phyloP scores from a whole-genome alignment of 92 coral and sea anemone genomes.

The Heteractis magnifica region DNA sequence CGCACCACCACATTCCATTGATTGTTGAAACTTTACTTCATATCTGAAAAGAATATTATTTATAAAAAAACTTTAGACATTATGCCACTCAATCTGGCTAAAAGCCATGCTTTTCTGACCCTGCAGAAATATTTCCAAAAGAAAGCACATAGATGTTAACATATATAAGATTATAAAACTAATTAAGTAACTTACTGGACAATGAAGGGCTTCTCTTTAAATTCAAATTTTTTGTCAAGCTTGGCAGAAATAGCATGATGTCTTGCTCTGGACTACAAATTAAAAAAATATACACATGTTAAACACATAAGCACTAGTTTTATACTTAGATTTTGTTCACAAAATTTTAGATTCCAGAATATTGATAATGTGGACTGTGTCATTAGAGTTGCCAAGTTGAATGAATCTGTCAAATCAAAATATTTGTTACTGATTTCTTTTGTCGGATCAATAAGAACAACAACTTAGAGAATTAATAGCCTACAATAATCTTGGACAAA shows the following conservation, averaged over 20 bases:
- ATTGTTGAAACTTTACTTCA: constrained; percentile 94
- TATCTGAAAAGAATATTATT: constrained; percentile 53
- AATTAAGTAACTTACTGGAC: constrained; percentile 80
- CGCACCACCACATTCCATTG: constrained; percentile 99
- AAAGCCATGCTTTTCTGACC: neutral
- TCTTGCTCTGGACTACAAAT: constrained; percentile 85
- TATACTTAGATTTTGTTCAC: too few relatives aligned
- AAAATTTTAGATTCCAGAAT: too few relatives aligned
- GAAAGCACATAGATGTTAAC: too few relatives aligned
- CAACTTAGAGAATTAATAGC: too few relatives aligned
- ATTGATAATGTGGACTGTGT: too few relatives aligned
- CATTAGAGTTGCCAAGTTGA: too few relatives aligned
- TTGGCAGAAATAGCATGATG: constrained; percentile 93
- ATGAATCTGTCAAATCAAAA: too few relatives aligned
- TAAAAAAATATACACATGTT: neutral
- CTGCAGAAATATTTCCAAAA: neutral
- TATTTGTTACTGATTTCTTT: too few relatives aligned
- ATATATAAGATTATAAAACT: neutral
- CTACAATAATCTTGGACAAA: too few relatives aligned
- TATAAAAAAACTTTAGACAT: neutral
- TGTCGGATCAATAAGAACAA: too few relatives aligned
- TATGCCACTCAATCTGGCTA: too few relatives aligned
- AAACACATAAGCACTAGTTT: too few relatives aligned
- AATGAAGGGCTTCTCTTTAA: constrained; percentile 83
- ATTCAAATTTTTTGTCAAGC: constrained; percentile 77